Conservation (phyloP, 2,888 invertebrate genomes). For the Macaria notata region DNA sequence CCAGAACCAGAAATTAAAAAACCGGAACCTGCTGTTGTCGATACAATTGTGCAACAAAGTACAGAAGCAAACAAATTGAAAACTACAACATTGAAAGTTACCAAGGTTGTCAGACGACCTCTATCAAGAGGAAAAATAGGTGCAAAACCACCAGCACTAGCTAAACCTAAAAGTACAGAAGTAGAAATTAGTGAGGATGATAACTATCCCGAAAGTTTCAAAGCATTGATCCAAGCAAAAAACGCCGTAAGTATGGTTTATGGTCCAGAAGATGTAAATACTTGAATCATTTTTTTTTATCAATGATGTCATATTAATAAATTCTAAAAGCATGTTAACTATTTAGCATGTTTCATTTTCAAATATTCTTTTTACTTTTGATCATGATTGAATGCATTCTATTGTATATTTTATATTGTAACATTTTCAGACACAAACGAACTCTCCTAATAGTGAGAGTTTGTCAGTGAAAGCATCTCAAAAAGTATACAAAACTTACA, state of each 20-base stretch:
- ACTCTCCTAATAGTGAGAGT: conserved; percentile 73
- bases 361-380: conserved; percentile 5
- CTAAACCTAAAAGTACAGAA: conserved; percentile 55
- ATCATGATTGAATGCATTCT: conserved; percentile 4
- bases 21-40: conserved; percentile 41
- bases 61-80: conserved; percentile 53
- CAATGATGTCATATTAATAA: not conserved
- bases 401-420: conserved; percentile 17
- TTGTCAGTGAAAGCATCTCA: conserved; percentile 79
- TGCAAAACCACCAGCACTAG: conserved; percentile 41
- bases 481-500: conserved; percentile 70
- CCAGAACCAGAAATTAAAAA: conserved; percentile 54
- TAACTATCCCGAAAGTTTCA: conserved; percentile 86
- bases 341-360: conserved; percentile 8
- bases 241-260: conserved; percentile 64
- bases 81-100: conserved; percentile 54
- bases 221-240: conserved; percentile 84
- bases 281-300: not conserved
- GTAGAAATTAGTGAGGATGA: conserved; percentile 82
- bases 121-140: conserved; percentile 50
- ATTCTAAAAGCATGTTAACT: conserved; percentile 12
- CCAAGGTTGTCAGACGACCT: conserved; percentile 61
- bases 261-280: conserved; percentile 1
- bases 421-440: conserved; percentile 72
- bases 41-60: conserved; percentile 49